Evolutionary conservation across 1,140 invertebrate species (phyloP), one percentile per base, ranked within the genome.

Genomic region (Brachionus paranguensis): DNA sequence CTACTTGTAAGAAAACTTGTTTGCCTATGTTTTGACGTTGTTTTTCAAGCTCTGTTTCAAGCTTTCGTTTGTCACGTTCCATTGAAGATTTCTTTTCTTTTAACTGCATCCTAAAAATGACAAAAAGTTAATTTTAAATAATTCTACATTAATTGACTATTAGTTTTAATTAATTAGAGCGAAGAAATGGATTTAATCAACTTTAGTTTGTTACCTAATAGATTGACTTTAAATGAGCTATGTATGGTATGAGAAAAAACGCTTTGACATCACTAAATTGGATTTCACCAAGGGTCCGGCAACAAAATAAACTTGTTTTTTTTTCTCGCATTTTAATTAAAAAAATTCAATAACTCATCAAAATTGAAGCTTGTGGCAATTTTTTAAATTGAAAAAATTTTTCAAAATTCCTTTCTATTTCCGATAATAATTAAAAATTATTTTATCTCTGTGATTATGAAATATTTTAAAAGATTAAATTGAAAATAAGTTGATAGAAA

Each of bases 1-100:
- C 45, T 29, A 83, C 60, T 83, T 83, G 81, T n/a, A 68, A 37
- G 20, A 83, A 83, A 45, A 68, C 81, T 72, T 83, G 60, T 55
- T 83, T 68, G 17, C 81, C 60, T n/a, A 83, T 83, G 20, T 24
- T 72, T 70, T 83, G 81, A 11, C 81, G 33, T 53, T 83, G 60
- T 37, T 83, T 83, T 45, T 83, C 81, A 12, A 68, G 29, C 41
- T 68, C 60, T 2, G 81, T 37, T 72, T 83, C 81, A n/a, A 83
- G 43, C 12, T 68, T 68, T 47, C 60, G 81, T 37, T 83, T 83
- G 37, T 83, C 81, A 53, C 81, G 60, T 72, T 83, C 81, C 60
- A 83, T 83, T 83, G 68, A 72, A 47, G 60, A 24, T 72, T 83
- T 83, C 64, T 83, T 83, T 43, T 68, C 60, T 55, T 83, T 68